Percentiles rank a stretch among this genome's conserved stretches.
These are phyloP conservation scores for Polydrusus tereticollis DNA, from an alignment of 2,888 invertebrate genomes.

Conservation along the genomic window DNA sequence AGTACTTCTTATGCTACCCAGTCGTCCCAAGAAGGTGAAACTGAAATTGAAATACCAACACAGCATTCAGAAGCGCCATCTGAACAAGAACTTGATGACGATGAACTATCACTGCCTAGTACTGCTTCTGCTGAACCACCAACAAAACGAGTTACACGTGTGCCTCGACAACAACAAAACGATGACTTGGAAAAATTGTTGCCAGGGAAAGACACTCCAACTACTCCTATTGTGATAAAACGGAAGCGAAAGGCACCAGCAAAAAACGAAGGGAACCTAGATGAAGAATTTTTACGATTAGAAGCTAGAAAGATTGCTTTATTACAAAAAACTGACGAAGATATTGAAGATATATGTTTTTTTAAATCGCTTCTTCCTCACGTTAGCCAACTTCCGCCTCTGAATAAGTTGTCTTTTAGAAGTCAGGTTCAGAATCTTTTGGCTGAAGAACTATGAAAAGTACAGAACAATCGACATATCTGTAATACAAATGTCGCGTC, in stretches of 20 bases:
- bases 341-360: conserved; percentile 35
- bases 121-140: too few relatives aligned
- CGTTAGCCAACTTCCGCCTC: conserved; percentile 28
- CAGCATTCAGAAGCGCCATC: conserved; percentile 6
- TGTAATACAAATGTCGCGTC: too few relatives aligned
- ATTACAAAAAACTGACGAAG: conserved; percentile 23
- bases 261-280: background rate
- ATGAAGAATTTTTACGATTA: conserved; percentile 25
- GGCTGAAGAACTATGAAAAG: too few relatives aligned
- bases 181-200: too few relatives aligned
- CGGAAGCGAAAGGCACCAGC: background rate
- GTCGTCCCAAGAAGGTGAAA: conserved; percentile 5
- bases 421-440: too few relatives aligned
- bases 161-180: too few relatives aligned
- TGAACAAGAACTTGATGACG: too few relatives aligned
- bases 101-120: too few relatives aligned
- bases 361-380: conserved; percentile 36
- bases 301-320: conserved; percentile 33
- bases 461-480: too few relatives aligned
- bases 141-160: too few relatives aligned
- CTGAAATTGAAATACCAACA: conserved; percentile 20
- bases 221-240: background rate
- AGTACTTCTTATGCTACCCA: background rate
- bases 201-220: too few relatives aligned
- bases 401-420: conserved; percentile 13